A percentile compares a stretch with the other conserved stretches of the same genome.
Evolutionary conservation across 2,888 invertebrate species (phyloP).

Genomic region (Dastarcus helophoroides): DNA sequence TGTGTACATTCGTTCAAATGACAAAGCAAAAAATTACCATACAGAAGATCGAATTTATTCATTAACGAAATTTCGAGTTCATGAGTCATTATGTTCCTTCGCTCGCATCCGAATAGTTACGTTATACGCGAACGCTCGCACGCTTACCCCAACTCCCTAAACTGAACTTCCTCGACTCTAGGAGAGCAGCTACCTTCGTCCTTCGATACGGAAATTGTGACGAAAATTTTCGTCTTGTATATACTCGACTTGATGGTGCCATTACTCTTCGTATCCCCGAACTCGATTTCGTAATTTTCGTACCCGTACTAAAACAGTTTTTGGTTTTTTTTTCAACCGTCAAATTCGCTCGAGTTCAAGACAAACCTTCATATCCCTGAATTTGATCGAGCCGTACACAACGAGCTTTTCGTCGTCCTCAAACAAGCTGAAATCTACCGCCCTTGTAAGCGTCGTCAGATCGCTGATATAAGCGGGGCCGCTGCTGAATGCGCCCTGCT

Average conservation of each 20-base stretch:
- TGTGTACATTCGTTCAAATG: too few relatives aligned
- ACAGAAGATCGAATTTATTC: too few relatives aligned
- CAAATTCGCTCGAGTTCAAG: not conserved
- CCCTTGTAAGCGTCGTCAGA: conserved; percentile 44
- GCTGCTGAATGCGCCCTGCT: conserved; percentile 43
- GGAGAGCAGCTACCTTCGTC: conserved; percentile 20
- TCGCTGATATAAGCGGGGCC: conserved; percentile 44
- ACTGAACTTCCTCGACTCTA: too few relatives aligned
- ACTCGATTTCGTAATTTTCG: conserved; percentile 37
- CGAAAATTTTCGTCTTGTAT: conserved; percentile 25
- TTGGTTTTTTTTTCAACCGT: not conserved
- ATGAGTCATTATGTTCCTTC: too few relatives aligned
- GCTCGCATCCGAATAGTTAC: too few relatives aligned
- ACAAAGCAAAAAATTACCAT: too few relatives aligned
- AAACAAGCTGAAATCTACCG: conserved; percentile 43
- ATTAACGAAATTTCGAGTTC: too few relatives aligned
- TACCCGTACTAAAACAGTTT: conserved; percentile 25
- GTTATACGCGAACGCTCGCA: too few relatives aligned
- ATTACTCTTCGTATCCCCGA: conserved; percentile 42
- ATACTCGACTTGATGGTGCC: conserved; percentile 33
- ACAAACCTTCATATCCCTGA: conserved; percentile 30
- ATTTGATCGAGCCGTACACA: conserved; percentile 25
- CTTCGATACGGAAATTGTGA: conserved; percentile 25
- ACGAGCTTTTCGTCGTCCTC: conserved; percentile 32
- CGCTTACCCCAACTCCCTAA: too few relatives aligned